These are phyloP conservation scores for Ruditapes philippinarum DNA, from an alignment of 1,140 invertebrate species.

Conservation along the genomic window DNA sequence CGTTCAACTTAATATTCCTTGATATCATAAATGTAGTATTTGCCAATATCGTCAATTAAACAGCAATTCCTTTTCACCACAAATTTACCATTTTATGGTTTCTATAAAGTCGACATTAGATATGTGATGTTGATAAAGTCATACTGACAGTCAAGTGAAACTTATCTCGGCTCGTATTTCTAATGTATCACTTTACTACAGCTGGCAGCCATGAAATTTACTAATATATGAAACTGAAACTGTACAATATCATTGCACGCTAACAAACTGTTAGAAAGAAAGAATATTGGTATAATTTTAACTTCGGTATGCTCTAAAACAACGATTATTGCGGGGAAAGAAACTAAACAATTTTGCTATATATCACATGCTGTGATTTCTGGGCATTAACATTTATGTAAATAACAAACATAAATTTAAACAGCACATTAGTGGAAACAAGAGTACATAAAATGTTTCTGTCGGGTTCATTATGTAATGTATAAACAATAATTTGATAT, in stretches of 20 bases:
- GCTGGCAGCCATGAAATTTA: neutral
- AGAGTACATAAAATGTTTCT: neutral
- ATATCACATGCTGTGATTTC: neutral
- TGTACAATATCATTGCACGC: too few species aligned
- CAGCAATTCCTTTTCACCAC: conserved; percentile 24
- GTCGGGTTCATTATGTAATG: neutral
- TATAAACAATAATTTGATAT: neutral
- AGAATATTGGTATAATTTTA: too few species aligned
- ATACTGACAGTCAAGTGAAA: neutral
- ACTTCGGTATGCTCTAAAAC: too few species aligned
- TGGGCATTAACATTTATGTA: neutral
- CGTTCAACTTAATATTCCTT: neutral
- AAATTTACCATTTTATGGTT: conserved; percentile 11
- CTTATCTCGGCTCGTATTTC: neutral
- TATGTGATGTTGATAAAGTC: conserved; percentile 5
- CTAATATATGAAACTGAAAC: neutral
- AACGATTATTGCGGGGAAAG: too few species aligned
- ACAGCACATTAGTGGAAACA: neutral
- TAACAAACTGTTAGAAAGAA: too few species aligned
- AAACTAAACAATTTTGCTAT: too few species aligned
- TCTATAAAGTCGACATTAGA: neutral
- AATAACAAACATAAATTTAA: neutral
- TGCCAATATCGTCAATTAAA: conserved; percentile 30
- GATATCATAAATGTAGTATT: neutral
- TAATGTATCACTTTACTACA: neutral